phyloP scores from a whole-genome alignment of 2,888 invertebrate genomes.

The Leptinotarsa peninsularis region DNA sequence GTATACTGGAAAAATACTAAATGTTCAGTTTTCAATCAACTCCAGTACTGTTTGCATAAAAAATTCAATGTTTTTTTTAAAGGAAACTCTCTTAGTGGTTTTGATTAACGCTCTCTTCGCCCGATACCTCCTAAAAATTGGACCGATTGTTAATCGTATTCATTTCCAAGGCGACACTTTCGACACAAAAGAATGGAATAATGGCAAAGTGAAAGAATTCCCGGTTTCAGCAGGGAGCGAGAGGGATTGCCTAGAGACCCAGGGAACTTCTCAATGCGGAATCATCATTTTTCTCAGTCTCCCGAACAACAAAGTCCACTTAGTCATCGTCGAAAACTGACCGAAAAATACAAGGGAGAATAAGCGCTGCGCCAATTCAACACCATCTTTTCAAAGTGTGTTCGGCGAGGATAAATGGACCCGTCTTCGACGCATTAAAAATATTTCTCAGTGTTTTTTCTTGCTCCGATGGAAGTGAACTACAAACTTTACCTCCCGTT shows the following conservation, averaged over 20 bases:
- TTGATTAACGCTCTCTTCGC: conserved; percentile 39
- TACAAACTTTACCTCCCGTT: conserved; percentile 17
- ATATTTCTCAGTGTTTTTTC: conserved; percentile 46
- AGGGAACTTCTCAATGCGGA: conserved; percentile 66
- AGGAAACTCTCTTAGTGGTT: conserved; percentile 22
- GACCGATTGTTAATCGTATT: conserved; percentile 49
- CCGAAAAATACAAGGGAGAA: conserved; percentile 62
- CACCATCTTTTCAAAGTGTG: conserved; percentile 55
- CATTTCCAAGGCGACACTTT: conserved; percentile 49
- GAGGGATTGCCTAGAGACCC: conserved; percentile 62
- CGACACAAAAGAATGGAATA: conserved; percentile 52
- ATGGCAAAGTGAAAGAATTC: conserved; percentile 57
- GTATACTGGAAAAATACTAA: too few species aligned
- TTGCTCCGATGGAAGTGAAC: conserved; percentile 20
- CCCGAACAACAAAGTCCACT: conserved; percentile 70
- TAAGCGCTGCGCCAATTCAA: conserved; percentile 60
- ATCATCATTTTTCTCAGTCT: conserved; percentile 70
- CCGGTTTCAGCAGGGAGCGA: conserved; percentile 58
- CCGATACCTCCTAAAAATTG: conserved; percentile 47
- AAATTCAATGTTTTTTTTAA: background rate
- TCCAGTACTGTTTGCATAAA: background rate
- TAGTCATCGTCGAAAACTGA: conserved; percentile 67
- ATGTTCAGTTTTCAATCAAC: too few species aligned
- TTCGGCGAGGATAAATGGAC: conserved; percentile 52
- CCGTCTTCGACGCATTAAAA: conserved; percentile 53